Evolutionary conservation across 2,113 vertebrate genomes (phyloP).

Genomic region (Sarotherodon lohbergeri): DNA sequence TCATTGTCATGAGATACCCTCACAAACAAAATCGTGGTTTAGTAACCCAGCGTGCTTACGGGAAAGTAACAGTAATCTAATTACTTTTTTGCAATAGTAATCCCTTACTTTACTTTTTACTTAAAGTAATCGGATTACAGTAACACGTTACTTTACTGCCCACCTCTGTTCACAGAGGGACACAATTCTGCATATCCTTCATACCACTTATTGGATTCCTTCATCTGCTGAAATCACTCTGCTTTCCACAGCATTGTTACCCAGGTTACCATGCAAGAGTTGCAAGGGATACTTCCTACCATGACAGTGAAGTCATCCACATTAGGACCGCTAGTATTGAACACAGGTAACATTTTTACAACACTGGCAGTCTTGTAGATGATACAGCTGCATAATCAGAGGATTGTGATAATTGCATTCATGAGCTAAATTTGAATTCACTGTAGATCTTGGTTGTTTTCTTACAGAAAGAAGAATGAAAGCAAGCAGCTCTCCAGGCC

Average conservation of each 20-base stretch:
- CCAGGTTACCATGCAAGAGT: neutral
- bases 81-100: too few relatives aligned
- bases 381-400: neutral
- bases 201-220: neutral
- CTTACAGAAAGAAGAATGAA: neutral
- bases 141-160: too few relatives aligned
- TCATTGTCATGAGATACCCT: too few relatives aligned
- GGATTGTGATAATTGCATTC: neutral
- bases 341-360: neutral
- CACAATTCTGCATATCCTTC: neutral
- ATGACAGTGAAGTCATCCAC: slow-evolving; percentile 43
- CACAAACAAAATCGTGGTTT: too few relatives aligned
- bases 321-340: slow-evolving; percentile 29
- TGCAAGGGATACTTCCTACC: neutral
- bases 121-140: too few relatives aligned
- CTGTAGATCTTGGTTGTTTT: neutral
- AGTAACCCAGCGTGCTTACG: too few relatives aligned
- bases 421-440: neutral
- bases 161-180: neutral
- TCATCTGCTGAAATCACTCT: neutral
- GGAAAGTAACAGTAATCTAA: too few relatives aligned
- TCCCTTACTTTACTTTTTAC: too few relatives aligned
- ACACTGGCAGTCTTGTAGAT: neutral
- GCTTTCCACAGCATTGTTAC: slow-evolving; percentile 36
- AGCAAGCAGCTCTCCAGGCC: neutral